These are phyloP conservation scores for Pachymerium ferrugineum DNA, from an alignment of 2,888 invertebrate species.

Conservation along the genomic window DNA sequence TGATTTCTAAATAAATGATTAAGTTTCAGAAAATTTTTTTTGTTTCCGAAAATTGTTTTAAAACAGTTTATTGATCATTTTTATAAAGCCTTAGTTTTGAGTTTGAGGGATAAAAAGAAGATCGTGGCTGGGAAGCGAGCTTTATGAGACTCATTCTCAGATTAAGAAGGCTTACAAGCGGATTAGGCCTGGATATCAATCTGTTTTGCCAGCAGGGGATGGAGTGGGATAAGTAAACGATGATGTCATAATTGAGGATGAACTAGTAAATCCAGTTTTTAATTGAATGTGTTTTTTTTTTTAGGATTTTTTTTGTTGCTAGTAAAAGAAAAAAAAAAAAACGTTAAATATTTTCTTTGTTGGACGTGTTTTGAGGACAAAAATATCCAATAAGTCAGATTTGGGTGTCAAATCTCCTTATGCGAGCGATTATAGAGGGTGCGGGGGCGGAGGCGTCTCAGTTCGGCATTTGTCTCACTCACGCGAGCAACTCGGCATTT, in stretches of 20 bases:
- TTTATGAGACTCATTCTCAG: neutral
- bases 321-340: neutral
- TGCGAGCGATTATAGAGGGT: neutral
- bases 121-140: neutral
- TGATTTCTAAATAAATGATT: neutral
- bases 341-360: neutral
- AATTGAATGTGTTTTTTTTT: neutral
- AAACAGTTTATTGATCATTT: neutral
- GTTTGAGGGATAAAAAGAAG: no score
- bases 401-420: neutral
- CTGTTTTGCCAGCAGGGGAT: neutral
- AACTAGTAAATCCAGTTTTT: no score
- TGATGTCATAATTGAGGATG: no score
- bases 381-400: neutral
- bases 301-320: neutral
- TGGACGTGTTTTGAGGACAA: neutral
- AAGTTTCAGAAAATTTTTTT: neutral
- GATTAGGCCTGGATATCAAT: neutral
- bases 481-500: constrained; percentile 11
- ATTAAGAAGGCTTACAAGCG: neutral
- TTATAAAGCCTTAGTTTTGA: no score
- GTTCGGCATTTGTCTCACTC: constrained; percentile 23
- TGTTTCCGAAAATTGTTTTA: neutral
- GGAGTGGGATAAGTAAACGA: no score
- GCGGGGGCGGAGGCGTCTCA: neutral